phyloP scores from a whole-genome alignment of 23 tunicate species.

The Styela clava region DNA sequence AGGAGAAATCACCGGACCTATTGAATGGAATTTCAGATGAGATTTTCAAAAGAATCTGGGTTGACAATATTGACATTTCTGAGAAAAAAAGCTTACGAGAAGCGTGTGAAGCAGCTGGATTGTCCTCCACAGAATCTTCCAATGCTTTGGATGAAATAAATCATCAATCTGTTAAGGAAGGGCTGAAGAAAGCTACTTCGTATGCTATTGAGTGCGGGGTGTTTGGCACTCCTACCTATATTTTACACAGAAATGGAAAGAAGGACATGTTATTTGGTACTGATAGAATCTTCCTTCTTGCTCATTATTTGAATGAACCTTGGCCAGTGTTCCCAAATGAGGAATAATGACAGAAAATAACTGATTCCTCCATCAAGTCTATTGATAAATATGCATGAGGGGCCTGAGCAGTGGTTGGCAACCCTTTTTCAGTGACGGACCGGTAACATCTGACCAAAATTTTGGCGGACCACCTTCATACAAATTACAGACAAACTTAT shows the following conservation, averaged over 20 bases:
- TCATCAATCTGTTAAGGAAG: not conserved
- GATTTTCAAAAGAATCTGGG: not conserved
- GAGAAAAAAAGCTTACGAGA: constrained; percentile 21
- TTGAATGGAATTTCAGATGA: not conserved
- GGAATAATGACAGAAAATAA: too few relatives aligned
- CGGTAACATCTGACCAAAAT: too few relatives aligned
- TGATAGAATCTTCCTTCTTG: constrained; percentile 47
- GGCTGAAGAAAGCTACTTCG: constrained; percentile 2
- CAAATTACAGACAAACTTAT: too few relatives aligned
- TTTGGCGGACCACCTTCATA: too few relatives aligned
- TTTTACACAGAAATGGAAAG: constrained; percentile 46
- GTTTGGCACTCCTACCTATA: constrained; percentile 75
- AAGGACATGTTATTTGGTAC: constrained; percentile 69
- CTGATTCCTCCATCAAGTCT: too few relatives aligned
- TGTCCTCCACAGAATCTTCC: constrained; percentile 2
- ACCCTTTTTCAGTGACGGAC: too few relatives aligned
- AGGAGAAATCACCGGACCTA: not conserved
- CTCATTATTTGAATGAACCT: not conserved
- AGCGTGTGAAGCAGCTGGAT: constrained; percentile 45
- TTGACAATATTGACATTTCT: constrained; percentile 34
- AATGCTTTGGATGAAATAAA: not conserved
- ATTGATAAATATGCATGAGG: too few relatives aligned
- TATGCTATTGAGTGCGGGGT: constrained; percentile 53
- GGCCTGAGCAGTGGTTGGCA: too few relatives aligned
- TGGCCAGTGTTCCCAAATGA: not conserved